A percentile compares a stretch with the other conserved stretches of the same genome.
Evolutionary conservation across 23 tunicate species (phyloP).

Genomic region (Ciona savignyi): DNA sequence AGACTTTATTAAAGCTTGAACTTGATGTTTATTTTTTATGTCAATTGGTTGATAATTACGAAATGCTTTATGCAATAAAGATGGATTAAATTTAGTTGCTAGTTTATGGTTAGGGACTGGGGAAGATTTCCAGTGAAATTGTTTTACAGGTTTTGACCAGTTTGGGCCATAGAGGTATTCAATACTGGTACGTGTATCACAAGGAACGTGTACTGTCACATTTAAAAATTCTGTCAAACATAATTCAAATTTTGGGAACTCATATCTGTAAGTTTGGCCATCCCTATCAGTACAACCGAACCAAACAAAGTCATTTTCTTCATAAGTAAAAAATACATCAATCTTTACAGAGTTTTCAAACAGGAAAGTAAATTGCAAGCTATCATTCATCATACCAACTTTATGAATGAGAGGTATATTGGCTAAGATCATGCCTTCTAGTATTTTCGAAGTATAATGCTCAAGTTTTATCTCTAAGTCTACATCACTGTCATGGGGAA

Average conservation of each 20-base stretch:
- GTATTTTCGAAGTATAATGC: slow-evolving; percentile 16
- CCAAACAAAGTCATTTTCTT: slow-evolving; percentile 35
- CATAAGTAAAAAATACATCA: slow-evolving; percentile 54
- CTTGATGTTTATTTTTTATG: too few relatives aligned
- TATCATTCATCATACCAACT: slow-evolving; percentile 46
- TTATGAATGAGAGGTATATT: slow-evolving; percentile 25
- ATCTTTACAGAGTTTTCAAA: slow-evolving; percentile 35
- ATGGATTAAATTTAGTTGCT: too few relatives aligned
- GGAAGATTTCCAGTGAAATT: slow-evolving; percentile 63
- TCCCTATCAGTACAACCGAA: slow-evolving; percentile 50
- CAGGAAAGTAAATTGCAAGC: slow-evolving; percentile 32
- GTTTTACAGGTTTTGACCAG: slow-evolving; percentile 42
- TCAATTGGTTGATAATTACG: too few relatives aligned
- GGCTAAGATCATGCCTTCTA: slow-evolving; percentile 14
- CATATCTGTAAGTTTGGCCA: slow-evolving; percentile 47
- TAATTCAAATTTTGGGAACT: slow-evolving; percentile 34
- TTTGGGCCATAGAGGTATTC: slow-evolving; percentile 47
- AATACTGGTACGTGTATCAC: slow-evolving; percentile 32
- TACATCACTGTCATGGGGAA: slow-evolving; percentile 43
- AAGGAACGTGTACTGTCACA: slow-evolving; percentile 49
- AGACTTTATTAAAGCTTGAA: too few relatives aligned
- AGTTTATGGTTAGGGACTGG: too few relatives aligned
- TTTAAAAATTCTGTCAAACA: slow-evolving; percentile 75
- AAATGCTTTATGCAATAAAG: too few relatives aligned
- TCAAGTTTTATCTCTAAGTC: slow-evolving; percentile 31